A percentile compares a stretch with the other conserved stretches of the same genome.
phyloP scores from a whole-genome alignment of 1,140 invertebrate genomes.

The Lasioglossum baleicum region DNA sequence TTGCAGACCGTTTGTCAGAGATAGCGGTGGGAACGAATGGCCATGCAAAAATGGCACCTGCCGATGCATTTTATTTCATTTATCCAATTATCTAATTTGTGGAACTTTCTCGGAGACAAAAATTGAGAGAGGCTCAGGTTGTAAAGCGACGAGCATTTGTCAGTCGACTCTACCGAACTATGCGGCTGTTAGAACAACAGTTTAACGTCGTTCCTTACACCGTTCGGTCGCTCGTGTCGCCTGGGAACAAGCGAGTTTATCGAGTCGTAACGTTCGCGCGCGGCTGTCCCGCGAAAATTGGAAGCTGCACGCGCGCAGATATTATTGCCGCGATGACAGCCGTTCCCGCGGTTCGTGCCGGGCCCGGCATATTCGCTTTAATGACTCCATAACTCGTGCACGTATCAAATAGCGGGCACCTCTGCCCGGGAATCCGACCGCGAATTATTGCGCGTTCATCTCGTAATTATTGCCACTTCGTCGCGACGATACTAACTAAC shows the following conservation, averaged over 20 bases:
- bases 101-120: no score
- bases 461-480: neutral
- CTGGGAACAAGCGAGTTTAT: constrained; percentile 50
- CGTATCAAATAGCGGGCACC: neutral
- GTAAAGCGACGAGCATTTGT: neutral
- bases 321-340: constrained; percentile 42
- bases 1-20: neutral
- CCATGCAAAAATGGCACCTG: no score
- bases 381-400: constrained; percentile 17
- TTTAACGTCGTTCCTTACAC: neutral
- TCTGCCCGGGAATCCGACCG: neutral
- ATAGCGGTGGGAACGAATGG: neutral
- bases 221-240: neutral
- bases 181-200: constrained; percentile 3
- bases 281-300: constrained; percentile 42
- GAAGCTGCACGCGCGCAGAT: constrained; percentile 26
- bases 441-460: neutral
- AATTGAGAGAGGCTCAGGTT: neutral
- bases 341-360: constrained; percentile 24
- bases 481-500: neutral
- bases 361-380: constrained; percentile 14
- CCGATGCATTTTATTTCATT: no score
- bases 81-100: no score
- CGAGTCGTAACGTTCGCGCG: constrained; percentile 23
- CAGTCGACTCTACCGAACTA: neutral